Percentiles rank a stretch among this genome's conserved stretches.
These are phyloP conservation scores for Trematomus loennbergii DNA, from an alignment of 2,113 vertebrate species.

Conservation along the genomic window DNA sequence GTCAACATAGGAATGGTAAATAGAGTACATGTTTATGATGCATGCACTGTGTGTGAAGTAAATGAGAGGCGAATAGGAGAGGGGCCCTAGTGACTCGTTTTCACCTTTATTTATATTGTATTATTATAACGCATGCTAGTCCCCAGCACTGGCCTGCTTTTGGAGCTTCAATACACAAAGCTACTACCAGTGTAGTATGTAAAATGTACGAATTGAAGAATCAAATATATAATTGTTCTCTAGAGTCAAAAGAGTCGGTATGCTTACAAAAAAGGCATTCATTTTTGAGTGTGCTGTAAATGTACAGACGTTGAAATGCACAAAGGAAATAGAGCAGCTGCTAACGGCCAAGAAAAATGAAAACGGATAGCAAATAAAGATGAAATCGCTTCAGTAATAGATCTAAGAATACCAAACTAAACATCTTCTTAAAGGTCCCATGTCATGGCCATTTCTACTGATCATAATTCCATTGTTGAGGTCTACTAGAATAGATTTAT, in stretches of 20 bases:
- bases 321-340: background rate
- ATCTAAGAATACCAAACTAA: background rate
- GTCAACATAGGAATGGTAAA: conserved; percentile 81
- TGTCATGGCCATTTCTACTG: no score
- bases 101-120: background rate
- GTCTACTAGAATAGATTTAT: no score
- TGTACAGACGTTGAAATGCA: background rate
- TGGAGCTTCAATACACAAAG: background rate
- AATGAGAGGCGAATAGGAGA: conserved; percentile 20
- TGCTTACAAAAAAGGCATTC: no score
- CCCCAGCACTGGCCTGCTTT: background rate
- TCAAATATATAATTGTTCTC: background rate
- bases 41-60: conserved; percentile 29
- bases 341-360: background rate
- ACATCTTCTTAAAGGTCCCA: no score
- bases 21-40: conserved; percentile 76
- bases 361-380: background rate
- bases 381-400: background rate
- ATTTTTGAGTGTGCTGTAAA: no score
- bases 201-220: background rate
- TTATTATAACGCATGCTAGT: no score
- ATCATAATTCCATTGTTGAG: no score
- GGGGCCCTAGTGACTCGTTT: background rate
- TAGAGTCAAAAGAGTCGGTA: no score
- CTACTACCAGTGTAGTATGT: background rate